These are phyloP conservation scores for Hystrix brachyura DNA, from an alignment of 2,113 vertebrate species.

Conservation along the genomic window DNA sequence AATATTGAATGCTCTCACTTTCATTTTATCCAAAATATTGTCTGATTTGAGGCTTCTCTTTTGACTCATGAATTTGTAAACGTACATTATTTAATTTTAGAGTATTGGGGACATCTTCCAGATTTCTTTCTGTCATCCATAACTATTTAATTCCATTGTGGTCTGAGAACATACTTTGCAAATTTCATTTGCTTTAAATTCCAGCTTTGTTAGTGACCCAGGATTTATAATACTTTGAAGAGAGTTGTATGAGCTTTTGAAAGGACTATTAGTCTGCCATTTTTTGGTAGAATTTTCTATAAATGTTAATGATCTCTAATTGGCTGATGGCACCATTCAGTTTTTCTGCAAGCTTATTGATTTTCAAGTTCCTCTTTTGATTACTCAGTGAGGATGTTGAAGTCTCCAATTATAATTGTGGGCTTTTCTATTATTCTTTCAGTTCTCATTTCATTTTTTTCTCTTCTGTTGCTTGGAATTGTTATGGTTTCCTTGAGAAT, in stretches of 20 bases:
- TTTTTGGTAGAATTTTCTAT: neutral
- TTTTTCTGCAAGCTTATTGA: neutral
- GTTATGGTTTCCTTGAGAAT: neutral
- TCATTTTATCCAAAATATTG: neutral
- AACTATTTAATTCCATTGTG: neutral
- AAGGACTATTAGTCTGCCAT: neutral
- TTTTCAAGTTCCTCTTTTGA: constrained; percentile 6
- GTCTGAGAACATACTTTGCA: neutral
- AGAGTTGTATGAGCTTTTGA: neutral
- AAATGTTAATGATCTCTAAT: neutral
- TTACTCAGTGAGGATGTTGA: neutral
- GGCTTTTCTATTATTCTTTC: neutral
- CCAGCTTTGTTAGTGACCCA: neutral
- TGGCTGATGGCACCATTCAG: neutral
- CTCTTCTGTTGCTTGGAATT: neutral
- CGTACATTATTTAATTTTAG: neutral
- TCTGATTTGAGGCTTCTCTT: neutral
- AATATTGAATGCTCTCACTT: neutral
- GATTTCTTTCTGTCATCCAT: neutral
- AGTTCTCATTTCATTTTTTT: neutral
- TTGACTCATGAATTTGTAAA: neutral
- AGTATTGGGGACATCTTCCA: neutral
- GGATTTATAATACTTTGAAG: neutral
- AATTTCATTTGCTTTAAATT: neutral
- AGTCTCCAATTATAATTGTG: neutral